These are phyloP conservation scores for Mycteria americana DNA, from an alignment of 2,797 vertebrate species.

Conservation along the genomic window DNA sequence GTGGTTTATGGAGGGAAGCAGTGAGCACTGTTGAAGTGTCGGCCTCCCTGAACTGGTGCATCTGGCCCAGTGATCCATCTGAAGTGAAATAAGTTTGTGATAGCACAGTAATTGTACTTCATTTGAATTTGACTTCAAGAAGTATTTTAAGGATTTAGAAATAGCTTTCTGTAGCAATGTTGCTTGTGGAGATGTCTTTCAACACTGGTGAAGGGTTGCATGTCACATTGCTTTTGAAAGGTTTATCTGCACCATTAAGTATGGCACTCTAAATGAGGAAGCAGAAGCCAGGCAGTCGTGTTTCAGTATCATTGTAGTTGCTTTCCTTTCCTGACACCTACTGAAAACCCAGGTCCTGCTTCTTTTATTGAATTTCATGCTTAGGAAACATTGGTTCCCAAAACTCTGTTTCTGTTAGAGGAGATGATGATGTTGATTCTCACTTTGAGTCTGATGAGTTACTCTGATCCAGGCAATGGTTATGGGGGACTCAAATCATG, in stretches of 20 bases:
- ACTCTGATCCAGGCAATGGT: not conserved
- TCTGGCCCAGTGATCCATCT: not conserved
- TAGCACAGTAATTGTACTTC: not conserved
- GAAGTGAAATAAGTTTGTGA: not conserved
- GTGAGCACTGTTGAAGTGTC: not conserved
- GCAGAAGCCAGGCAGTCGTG: not conserved
- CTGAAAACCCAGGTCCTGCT: not conserved
- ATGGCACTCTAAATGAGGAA: not conserved
- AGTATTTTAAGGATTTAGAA: not conserved
- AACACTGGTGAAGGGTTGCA: not conserved
- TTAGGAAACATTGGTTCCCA: not conserved
- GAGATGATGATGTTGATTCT: not conserved
- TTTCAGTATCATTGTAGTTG: not conserved
- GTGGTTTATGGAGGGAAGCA: not conserved
- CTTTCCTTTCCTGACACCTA: not conserved
- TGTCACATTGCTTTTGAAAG: not conserved
- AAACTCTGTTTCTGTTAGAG: not conserved
- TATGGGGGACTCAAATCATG: not conserved
- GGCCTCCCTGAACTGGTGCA: not conserved
- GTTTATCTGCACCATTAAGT: not conserved
- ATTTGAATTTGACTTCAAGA: not conserved
- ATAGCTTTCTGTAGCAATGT: not conserved
- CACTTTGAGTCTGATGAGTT: not conserved
- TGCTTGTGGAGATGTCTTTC: not conserved
- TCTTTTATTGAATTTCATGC: not conserved